Evolutionary conservation across 30 jellyfish, hydroid and myxozoan genomes (phyloP), one percentile per base, ranked within the genome.

Genomic region (Hydractinia symbiolongicarpus): DNA sequence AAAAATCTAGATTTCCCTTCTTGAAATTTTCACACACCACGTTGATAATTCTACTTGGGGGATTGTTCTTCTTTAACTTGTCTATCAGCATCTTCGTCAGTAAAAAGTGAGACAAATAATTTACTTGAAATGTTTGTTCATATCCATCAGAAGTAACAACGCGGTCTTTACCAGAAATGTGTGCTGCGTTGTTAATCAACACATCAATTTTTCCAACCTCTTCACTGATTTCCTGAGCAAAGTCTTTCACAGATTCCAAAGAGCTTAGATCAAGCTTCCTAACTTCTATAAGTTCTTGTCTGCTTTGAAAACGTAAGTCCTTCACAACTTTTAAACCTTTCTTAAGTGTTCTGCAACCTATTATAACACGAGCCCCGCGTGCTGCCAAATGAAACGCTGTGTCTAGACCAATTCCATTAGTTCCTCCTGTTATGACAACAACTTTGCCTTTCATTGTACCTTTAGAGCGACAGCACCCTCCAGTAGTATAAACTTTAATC

Each of bases 371-470:
- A 13, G 87, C 87, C 7, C 87, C 87, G 1, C 82, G 52, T 40
- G 53, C 51, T 44, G 87, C 87, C 50, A 61, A 16, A 51, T 67
- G 87, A 52, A 79, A 58, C 19, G 87, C 87, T 14, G 87, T 79
- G 7, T 79, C 87, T 19, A 53, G 66, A 16, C 87, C 87, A 8
- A 79, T 61, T 7, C 87, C 87, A 7, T 57, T 19, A 20, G 87
- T 79, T 16, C 84, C 87, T 9, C 87, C 87, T 8, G 87, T 79
- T 5, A 79, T 79, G 11, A 79, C 84, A 19, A 79, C 87, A 8
- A 79, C 70, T 50, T 79, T 79, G 13, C 84, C 87, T 79, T 79
- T 79, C 66, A 79, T 20, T 5, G 72, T 60, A 58, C 87, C 87
- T 68, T 79, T 79, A 5, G 87, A 62, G 7, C 10, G 10, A 69